Evolutionary conservation across 2,113 vertebrate genomes (phyloP).

Genomic region (Psilopogon haemacephalus): DNA sequence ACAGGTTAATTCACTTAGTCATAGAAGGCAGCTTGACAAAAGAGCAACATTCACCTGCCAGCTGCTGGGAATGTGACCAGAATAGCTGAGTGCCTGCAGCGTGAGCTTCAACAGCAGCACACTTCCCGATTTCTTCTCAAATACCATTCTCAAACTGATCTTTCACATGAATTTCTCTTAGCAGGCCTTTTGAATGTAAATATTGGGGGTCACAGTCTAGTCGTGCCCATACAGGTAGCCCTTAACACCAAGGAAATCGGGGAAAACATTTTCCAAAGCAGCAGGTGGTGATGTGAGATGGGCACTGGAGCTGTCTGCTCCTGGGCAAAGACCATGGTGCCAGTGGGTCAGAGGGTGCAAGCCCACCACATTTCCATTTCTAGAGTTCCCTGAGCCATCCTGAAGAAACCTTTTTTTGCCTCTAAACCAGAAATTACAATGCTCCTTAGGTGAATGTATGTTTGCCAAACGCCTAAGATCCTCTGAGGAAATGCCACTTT

Average conservation of each 20-base stretch:
- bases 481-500: not conserved
- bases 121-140: not conserved
- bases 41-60: not conserved
- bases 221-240: not conserved
- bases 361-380: not conserved
- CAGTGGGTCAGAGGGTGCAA: not conserved
- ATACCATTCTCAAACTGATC: not conserved
- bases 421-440: not conserved
- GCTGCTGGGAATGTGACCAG: not conserved
- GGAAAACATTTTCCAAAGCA: not conserved
- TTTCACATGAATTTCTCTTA: not conserved
- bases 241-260: not conserved
- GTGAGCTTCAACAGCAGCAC: not conserved
- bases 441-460: not conserved
- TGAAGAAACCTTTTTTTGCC: not conserved
- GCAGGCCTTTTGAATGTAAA: not conserved
- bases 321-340: not conserved
- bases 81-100: not conserved
- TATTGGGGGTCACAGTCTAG: not conserved
- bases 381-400: not conserved
- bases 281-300: not conserved
- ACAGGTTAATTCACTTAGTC: not conserved
- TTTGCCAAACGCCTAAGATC: not conserved
- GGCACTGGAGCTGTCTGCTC: not conserved
- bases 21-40: conserved; percentile 1